Evolutionary conservation across 92 coral and sea anemone genomes (phyloP), one percentile per base, ranked within the genome.

Genomic region (Epizoanthus rinbou): DNA sequence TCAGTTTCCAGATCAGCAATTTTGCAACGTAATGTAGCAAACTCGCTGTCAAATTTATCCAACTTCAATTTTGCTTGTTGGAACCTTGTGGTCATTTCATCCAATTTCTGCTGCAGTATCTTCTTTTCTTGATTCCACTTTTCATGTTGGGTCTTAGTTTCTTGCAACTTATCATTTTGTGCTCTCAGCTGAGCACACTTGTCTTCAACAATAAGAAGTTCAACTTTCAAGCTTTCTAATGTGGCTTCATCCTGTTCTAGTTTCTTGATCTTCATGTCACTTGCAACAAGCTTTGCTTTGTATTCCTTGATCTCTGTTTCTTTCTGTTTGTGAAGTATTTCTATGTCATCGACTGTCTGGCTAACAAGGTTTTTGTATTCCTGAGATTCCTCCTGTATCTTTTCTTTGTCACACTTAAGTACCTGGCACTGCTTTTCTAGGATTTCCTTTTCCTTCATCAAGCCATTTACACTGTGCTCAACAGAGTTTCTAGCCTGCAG

Each of bases 211-310:
- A 81, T 72, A 2, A 86, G 65, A 25, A 92, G 84, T 62, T 91
- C 94, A 15, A 85, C 87, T 70, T 90, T 94, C 37, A 88, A 67
- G 14, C 80, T 82, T 68, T 92, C 98, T 18, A 89, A 16, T 57
- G 88, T 87, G 64, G 79, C 85, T 28, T 85, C 88, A 15, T 88
- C 73, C 14, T 86, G 89, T 31, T 87, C 83, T 56, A 91, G 11
- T 17, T 76, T 84, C 57, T 82, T 88, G 7, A 80, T 59, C 71
- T 58, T 74, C 53, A 69, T 59, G 7, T 78, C 82, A 41, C 71
- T 78, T 23, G 21, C 82, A 23, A 65, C 24, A 78, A 78, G 70
- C 25, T 41, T 63, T 41, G 45, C 82, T 15, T 62, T 62, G 82
- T 78, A 78, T 41, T 78, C 71, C 58, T 62, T 62, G 47, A 78